A percentile compares a stretch with the other conserved stretches of the same genome.
Evolutionary conservation across 2,888 invertebrate species (phyloP).

Genomic region (Anoncus sp.): DNA sequence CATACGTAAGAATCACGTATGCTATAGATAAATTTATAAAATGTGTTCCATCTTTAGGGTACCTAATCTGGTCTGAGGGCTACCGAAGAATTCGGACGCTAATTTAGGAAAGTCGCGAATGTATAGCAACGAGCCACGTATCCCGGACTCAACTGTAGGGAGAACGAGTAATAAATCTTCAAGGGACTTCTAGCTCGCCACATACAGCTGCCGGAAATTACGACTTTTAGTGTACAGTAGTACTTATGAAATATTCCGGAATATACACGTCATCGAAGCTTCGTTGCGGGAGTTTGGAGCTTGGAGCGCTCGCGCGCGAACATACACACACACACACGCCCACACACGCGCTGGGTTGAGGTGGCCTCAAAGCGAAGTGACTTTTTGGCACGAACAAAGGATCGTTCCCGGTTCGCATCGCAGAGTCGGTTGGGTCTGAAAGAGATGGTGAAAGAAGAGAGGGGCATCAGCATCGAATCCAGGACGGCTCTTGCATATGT

Average conservation of each 20-base stretch:
- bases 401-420: conserved; percentile 41
- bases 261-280: conserved; percentile 31
- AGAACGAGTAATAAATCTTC: conserved; percentile 40
- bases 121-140: conserved; percentile 12
- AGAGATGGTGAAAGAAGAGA: conserved; percentile 40
- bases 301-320: too few species aligned
- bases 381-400: conserved; percentile 53
- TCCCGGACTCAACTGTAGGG: conserved; percentile 10
- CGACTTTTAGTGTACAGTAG: conserved; percentile 4
- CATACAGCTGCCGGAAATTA: conserved; percentile 20
- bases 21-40: conserved; percentile 1
- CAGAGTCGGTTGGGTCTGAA: conserved; percentile 13
- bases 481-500: conserved; percentile 40
- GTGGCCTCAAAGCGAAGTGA: conserved; percentile 35
- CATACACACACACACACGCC: neutral
- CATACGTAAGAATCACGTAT: neutral
- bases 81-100: neutral
- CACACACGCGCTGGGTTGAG: conserved; percentile 4
- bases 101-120: conserved; percentile 22
- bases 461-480: conserved; percentile 40
- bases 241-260: conserved; percentile 31
- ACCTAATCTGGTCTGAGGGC: neutral
- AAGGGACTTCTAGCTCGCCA: neutral
- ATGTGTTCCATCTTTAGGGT: neutral
- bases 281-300: conserved; percentile 33